A percentile compares a stretch with the other conserved stretches of the same genome.
These are phyloP conservation scores for Calyptomena viridis DNA, from an alignment of 2,113 vertebrate genomes.

Conservation along the genomic window DNA sequence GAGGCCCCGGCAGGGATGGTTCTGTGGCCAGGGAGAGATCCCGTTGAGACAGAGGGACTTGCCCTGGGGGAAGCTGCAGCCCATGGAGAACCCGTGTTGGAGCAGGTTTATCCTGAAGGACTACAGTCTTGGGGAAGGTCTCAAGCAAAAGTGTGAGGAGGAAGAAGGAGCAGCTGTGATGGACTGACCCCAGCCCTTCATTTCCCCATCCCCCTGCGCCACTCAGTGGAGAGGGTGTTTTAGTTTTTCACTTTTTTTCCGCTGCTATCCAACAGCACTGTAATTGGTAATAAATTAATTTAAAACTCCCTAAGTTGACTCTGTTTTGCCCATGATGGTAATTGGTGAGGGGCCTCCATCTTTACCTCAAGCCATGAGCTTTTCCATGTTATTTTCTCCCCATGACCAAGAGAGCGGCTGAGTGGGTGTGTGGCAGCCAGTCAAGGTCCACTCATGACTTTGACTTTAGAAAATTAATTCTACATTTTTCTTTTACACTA, in stretches of 20 bases:
- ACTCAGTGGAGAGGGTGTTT: not conserved
- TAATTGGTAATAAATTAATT: not conserved
- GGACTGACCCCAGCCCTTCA: rapidly evolving
- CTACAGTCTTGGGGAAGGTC: not conserved
- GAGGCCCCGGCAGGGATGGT: not conserved
- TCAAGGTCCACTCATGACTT: not conserved
- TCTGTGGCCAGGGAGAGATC: rapidly evolving
- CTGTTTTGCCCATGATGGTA: not conserved
- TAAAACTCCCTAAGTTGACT: not conserved
- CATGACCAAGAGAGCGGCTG: not conserved
- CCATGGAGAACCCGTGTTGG: not conserved
- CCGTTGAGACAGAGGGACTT: not conserved
- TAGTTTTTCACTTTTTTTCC: not conserved
- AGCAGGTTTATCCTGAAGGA: not conserved
- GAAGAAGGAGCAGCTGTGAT: too few relatives aligned
- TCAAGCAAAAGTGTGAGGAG: not conserved
- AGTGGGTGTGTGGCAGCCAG: not conserved
- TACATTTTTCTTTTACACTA: not conserved
- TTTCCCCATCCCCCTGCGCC: not conserved
- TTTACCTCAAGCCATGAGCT: not conserved
- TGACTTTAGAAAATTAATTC: not conserved
- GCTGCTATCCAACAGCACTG: too few relatives aligned
- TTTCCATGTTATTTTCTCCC: not conserved
- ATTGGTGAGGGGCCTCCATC: too few relatives aligned
- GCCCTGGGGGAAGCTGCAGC: not conserved